Evolutionary conservation across 2,888 invertebrate species (phyloP).

Genomic region (Stenodera caucasica): DNA sequence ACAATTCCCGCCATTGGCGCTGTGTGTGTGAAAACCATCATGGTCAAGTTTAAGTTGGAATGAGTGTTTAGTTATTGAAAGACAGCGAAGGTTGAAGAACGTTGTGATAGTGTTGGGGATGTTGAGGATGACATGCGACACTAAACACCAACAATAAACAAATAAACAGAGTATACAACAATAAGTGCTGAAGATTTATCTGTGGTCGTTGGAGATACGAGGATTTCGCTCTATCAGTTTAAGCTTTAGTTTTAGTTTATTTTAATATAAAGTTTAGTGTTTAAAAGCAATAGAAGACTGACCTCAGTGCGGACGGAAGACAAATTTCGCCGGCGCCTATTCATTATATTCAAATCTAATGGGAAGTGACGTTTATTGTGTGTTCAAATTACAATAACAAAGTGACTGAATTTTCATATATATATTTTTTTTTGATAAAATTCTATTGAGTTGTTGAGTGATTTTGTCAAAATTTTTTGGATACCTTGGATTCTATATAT

Average conservation of each 20-base stretch:
- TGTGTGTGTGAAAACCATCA: conserved; percentile 48
- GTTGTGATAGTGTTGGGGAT: conserved; percentile 36
- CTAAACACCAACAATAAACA: conserved; percentile 4
- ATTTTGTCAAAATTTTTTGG: conserved; percentile 47
- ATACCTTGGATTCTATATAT: conserved; percentile 49
- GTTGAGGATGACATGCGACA: conserved; percentile 35
- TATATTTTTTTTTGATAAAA: conserved; percentile 26
- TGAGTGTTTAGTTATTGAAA: conserved; percentile 53
- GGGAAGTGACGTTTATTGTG: conserved; percentile 8
- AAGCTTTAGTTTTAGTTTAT: conserved; percentile 23
- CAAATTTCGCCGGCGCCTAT: conserved; percentile 1
- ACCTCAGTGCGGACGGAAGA: neutral
- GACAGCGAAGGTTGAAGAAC: conserved; percentile 47
- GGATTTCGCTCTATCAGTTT: too few species aligned
- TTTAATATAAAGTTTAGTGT: conserved; percentile 22
- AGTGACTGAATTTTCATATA: neutral
- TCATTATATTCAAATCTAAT: conserved; percentile 2
- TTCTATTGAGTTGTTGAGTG: conserved; percentile 36
- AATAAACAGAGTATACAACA: conserved; percentile 19
- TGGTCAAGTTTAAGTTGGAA: conserved; percentile 55
- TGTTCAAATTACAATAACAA: conserved; percentile 8
- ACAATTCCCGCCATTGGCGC: conserved; percentile 51
- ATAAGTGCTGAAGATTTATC: conserved; percentile 20
- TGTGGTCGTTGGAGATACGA: too few species aligned
- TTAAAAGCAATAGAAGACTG: conserved; percentile 1